These are phyloP conservation scores for Platycercus adscitus DNA, from an alignment of 2,113 vertebrate genomes.

Conservation along the genomic window DNA sequence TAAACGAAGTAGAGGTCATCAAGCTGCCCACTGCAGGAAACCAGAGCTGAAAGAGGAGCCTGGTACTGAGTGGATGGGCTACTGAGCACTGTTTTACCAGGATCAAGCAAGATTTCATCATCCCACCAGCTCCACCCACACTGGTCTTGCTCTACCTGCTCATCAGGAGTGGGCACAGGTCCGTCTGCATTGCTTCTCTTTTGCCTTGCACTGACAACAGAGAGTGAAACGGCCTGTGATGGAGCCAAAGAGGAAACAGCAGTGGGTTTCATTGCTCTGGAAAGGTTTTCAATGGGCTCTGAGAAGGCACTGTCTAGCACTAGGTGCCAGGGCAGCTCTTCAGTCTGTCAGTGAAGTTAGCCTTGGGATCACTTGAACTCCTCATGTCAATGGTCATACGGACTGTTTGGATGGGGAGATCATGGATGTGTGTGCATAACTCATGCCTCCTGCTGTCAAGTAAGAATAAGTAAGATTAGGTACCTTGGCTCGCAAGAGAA, in stretches of 20 bases:
- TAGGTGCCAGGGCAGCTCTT: neutral
- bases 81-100: neutral
- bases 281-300: neutral
- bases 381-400: neutral
- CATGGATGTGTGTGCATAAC: fast-evolving
- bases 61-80: fast-evolving
- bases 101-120: neutral
- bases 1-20: neutral
- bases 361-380: neutral
- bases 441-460: neutral
- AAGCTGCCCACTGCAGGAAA: neutral
- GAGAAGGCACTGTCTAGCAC: neutral
- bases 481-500: neutral
- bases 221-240: neutral
- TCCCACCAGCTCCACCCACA: neutral
- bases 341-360: neutral
- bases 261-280: neutral
- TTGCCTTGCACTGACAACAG: neutral
- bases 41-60: neutral
- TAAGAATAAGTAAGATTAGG: neutral
- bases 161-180: neutral
- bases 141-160: neutral
- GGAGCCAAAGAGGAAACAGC: neutral
- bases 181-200: neutral
- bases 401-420: neutral